Evolutionary conservation across 1,140 invertebrate species (phyloP).

Genomic region (Meteorus sp.): DNA sequence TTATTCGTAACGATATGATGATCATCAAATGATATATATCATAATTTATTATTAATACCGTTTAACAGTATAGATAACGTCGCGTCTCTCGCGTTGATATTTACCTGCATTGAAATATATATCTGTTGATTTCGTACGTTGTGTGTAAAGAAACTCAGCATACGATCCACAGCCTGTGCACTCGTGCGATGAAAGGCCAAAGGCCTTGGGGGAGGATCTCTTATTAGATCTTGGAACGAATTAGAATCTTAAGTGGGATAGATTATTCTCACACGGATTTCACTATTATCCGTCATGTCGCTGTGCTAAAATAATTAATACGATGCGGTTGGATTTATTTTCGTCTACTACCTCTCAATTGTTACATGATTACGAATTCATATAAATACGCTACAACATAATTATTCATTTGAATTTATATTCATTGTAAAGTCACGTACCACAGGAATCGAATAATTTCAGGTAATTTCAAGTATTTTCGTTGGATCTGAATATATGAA

Average conservation of each 20-base stretch:
- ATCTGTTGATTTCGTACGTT: no score
- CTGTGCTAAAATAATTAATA: background rate
- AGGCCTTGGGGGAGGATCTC: slow-evolving; percentile 42
- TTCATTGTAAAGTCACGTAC: no score
- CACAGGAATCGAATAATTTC: no score
- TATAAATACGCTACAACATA: background rate
- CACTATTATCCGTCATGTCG: background rate
- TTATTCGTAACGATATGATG: background rate
- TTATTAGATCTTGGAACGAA: slow-evolving; percentile 41
- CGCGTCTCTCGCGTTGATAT: no score
- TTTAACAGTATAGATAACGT: no score
- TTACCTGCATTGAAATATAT: no score
- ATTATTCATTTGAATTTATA: no score
- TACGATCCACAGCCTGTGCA: slow-evolving; percentile 29
- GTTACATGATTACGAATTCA: background rate
- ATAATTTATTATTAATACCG: no score
- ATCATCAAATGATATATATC: background rate
- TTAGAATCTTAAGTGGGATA: background rate
- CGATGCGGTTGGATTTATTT: background rate
- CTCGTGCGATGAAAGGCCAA: slow-evolving; percentile 43
- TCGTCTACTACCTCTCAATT: background rate
- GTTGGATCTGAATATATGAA: no score
- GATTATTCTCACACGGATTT: background rate
- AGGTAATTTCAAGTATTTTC: no score
- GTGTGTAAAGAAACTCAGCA: no score